A percentile compares a stretch with the other conserved stretches of the same genome.
Conservation (phyloP, 1,140 invertebrate genomes). For the Aphaenogaster rudis region DNA sequence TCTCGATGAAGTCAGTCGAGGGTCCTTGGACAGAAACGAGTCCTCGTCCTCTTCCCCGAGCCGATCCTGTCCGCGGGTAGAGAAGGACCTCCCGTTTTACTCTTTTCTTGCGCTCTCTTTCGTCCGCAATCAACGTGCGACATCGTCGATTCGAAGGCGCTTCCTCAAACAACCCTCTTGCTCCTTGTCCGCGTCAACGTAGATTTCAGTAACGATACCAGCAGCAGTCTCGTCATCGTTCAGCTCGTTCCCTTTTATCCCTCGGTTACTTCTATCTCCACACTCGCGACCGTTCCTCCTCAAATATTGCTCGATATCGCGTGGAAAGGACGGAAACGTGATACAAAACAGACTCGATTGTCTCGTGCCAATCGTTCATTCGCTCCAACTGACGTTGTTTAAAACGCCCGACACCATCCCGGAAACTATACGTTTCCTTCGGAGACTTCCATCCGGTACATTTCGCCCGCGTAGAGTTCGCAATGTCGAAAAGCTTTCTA, state of each 20-base stretch:
- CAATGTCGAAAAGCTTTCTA: constrained; percentile 22
- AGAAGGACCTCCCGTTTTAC: constrained; percentile 33
- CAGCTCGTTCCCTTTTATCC: neutral
- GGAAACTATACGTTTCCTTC: neutral
- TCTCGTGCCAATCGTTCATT: constrained; percentile 41
- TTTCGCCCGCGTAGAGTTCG: constrained; percentile 20
- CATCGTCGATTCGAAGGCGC: constrained; percentile 49
- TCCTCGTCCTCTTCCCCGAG: constrained; percentile 22
- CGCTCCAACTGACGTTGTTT: constrained; percentile 2
- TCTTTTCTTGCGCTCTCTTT: constrained; percentile 46
- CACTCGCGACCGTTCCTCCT: constrained; percentile 7
- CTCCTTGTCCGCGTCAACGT: constrained; percentile 28
- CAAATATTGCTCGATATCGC: constrained; percentile 27
- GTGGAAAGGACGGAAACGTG: constrained; percentile 16
- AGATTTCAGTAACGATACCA: constrained; percentile 37
- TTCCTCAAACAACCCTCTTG: constrained; percentile 49
- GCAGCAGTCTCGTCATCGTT: neutral
- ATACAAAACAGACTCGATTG: constrained; percentile 44
- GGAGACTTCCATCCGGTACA: neutral
- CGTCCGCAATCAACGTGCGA: constrained; percentile 51
- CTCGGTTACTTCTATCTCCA: constrained; percentile 25
- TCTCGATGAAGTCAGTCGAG: constrained; percentile 68
- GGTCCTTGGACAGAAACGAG: constrained; percentile 63
- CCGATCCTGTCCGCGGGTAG: constrained; percentile 15
- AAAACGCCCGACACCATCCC: constrained; percentile 5